Evolutionary conservation across 2,797 vertebrate species (phyloP).

Genomic region (Myotis pilosus): DNA sequence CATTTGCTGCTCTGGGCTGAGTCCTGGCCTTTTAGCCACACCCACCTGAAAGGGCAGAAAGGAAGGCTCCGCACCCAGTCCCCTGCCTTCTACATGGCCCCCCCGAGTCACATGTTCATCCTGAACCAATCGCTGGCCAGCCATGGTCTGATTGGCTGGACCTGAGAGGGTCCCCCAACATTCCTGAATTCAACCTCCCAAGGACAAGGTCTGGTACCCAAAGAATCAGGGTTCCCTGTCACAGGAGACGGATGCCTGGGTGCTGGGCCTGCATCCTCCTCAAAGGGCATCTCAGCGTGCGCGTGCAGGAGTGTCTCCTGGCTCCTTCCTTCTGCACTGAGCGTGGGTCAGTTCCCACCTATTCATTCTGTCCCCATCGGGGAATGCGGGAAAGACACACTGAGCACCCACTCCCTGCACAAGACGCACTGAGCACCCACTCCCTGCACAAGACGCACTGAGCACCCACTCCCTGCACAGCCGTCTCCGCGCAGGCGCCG

Average conservation of each 20-base stretch:
- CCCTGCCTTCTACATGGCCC: not conserved
- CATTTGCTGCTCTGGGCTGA: accelerated
- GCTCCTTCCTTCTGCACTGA: not conserved
- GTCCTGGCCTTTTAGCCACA: not conserved
- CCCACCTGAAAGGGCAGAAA: not conserved
- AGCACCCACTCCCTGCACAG: accelerated
- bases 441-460: accelerated
- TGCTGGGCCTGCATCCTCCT: accelerated
- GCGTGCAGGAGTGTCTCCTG: not conserved
- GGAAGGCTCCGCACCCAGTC: not conserved
- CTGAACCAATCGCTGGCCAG: not conserved
- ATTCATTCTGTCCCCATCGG: not conserved
- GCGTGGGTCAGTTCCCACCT: not conserved
- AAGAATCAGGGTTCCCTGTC: not conserved
- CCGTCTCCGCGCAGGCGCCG: accelerated
- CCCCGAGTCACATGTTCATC: not conserved
- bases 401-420: accelerated
- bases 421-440: accelerated
- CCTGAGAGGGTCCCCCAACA: not conserved
- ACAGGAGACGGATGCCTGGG: not conserved
- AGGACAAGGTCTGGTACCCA: too few relatives aligned
- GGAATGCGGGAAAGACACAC: not conserved
- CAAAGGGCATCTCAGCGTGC: not conserved
- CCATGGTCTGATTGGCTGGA: not conserved
- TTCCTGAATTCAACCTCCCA: not conserved